phyloP scores from a whole-genome alignment of 2,888 invertebrate genomes.

The Drosophila subquinaria region DNA sequence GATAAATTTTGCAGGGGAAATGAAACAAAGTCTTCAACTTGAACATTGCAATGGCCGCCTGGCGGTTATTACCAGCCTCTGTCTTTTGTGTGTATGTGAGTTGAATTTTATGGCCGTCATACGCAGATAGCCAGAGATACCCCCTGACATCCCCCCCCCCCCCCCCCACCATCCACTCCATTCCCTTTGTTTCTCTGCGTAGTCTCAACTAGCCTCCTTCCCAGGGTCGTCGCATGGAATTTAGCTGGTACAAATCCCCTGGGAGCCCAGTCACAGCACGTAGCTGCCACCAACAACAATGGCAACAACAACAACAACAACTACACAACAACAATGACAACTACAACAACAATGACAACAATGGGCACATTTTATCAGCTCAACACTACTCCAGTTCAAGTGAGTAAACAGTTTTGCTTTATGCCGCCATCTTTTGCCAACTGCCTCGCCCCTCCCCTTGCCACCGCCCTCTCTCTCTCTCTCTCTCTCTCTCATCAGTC shows the following conservation, averaged over 20 bases:
- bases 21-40: constrained; percentile 53
- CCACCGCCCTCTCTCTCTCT: too few relatives aligned
- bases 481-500: background rate
- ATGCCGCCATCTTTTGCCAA: constrained; percentile 46
- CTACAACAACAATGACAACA: constrained; percentile 30
- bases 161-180: background rate
- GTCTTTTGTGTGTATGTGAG: constrained; percentile 56
- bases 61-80: constrained; percentile 64
- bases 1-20: constrained; percentile 43
- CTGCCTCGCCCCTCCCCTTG: constrained; percentile 1
- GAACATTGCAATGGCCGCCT: constrained; percentile 68
- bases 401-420: constrained; percentile 79
- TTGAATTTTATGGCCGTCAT: constrained; percentile 77
- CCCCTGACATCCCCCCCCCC: background rate
- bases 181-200: background rate
- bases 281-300: constrained; percentile 46
- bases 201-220: constrained; percentile 5
- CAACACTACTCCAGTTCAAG: constrained; percentile 73
- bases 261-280: constrained; percentile 71
- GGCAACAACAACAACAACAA: constrained; percentile 25
- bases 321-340: constrained; percentile 16
- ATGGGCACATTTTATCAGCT: constrained; percentile 65
- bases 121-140: constrained; percentile 67
- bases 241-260: constrained; percentile 74
- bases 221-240: constrained; percentile 41